Conservation (phyloP, 1,140 invertebrate genomes). For the Sarcophaga peregrina region DNA sequence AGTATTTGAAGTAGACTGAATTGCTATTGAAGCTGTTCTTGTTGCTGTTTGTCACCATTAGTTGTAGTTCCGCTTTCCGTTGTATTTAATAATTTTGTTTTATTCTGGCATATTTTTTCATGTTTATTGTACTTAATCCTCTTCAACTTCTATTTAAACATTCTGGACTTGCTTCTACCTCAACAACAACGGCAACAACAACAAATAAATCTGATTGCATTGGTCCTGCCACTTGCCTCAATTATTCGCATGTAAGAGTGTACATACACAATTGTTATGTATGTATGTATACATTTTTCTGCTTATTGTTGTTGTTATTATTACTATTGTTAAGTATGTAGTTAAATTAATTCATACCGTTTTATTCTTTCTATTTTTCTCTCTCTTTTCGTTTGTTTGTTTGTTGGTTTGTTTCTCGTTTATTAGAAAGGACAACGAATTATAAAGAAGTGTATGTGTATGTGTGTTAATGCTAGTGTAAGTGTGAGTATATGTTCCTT, state of each 20-base stretch:
- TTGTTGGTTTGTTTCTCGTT: neutral
- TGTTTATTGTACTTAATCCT: slow-evolving; percentile 30
- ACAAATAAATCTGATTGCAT: neutral
- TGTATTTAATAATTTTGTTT: slow-evolving; percentile 26
- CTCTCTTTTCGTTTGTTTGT: neutral
- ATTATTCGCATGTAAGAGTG: too few species aligned
- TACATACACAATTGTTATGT: neutral
- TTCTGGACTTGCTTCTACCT: neutral
- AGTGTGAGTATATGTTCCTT: slow-evolving; percentile 13
- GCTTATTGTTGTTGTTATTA: neutral
- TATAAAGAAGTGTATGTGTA: neutral
- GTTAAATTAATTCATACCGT: too few species aligned
- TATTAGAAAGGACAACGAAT: neutral
- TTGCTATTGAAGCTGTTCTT: neutral
- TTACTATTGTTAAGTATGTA: too few species aligned
- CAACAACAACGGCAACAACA: neutral
- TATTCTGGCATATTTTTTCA: slow-evolving; percentile 2
- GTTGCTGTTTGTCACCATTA: too few species aligned
- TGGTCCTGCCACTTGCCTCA: neutral
- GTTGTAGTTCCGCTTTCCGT: slow-evolving; percentile 31
- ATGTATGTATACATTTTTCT: neutral
- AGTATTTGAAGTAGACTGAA: too few species aligned
- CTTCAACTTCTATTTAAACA: neutral
- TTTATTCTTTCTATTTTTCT: slow-evolving; percentile 8
- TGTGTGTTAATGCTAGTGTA: neutral